Evolutionary conservation across 2,888 invertebrate species (phyloP).

Genomic region (Stictocephala bisonia): DNA sequence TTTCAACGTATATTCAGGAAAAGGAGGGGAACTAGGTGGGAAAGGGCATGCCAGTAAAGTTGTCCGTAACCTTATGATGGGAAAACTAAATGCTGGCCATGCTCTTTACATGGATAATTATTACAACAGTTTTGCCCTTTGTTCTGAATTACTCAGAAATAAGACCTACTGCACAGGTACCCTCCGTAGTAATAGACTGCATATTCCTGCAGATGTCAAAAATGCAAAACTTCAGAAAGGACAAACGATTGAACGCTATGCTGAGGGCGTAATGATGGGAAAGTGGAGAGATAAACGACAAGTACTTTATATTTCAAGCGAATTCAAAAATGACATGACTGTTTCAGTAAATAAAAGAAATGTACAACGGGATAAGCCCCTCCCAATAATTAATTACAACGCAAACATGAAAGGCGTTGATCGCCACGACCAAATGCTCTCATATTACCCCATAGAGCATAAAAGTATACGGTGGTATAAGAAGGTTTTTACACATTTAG

Average conservation of each 20-base stretch:
- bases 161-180: too few relatives aligned
- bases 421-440: slow-evolving; percentile 31
- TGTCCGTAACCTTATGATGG: not conserved
- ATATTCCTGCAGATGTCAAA: too few relatives aligned
- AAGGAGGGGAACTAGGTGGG: too few relatives aligned
- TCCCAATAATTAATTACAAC: slow-evolving; percentile 34
- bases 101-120: not conserved
- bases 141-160: too few relatives aligned
- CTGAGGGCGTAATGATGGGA: too few relatives aligned
- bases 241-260: too few relatives aligned
- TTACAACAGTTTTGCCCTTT: not conserved
- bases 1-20: too few relatives aligned
- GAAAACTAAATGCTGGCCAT: not conserved
- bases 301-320: too few relatives aligned
- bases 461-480: slow-evolving; percentile 41
- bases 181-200: too few relatives aligned
- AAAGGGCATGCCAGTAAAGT: not conserved
- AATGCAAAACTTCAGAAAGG: too few relatives aligned
- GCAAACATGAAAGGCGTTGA: slow-evolving; percentile 36
- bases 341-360: not conserved
- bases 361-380: not conserved
- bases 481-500: slow-evolving; percentile 8
- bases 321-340: too few relatives aligned
- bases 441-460: slow-evolving; percentile 35
- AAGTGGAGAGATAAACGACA: too few relatives aligned